Evolutionary conservation across 2,888 invertebrate genomes (phyloP).

Genomic region (Agrochola lota): DNA sequence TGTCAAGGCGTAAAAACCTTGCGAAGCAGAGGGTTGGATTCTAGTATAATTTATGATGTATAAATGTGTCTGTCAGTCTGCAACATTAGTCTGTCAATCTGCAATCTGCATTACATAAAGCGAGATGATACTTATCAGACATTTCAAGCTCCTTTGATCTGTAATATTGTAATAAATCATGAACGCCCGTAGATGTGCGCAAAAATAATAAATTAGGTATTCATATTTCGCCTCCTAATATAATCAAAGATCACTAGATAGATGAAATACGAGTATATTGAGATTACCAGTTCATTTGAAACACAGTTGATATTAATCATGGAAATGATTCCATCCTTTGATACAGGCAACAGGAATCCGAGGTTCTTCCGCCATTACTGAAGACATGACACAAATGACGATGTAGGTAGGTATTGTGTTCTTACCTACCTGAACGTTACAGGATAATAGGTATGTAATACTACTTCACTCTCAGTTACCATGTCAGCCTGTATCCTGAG

Average conservation of each 20-base stretch:
- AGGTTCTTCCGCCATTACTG: slow-evolving; percentile 24
- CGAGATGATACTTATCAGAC: slow-evolving; percentile 7
- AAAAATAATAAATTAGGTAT: slow-evolving; percentile 15
- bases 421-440: neutral
- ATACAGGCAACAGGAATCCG: slow-evolving; percentile 9
- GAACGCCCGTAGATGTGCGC: neutral
- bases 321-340: slow-evolving; percentile 5
- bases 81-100: no score
- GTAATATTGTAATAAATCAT: slow-evolving; percentile 20
- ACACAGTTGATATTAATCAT: neutral
- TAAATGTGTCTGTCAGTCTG: slow-evolving; percentile 1
- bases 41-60: neutral
- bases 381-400: neutral
- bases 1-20: no score
- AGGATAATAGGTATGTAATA: neutral
- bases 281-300: slow-evolving; percentile 8
- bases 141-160: slow-evolving; percentile 33
- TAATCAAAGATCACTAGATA: slow-evolving; percentile 8
- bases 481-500: neutral
- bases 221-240: neutral
- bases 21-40: no score
- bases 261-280: slow-evolving; percentile 2
- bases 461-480: neutral
- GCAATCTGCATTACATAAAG: neutral
- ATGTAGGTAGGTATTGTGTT: neutral